Evolutionary conservation across 2,888 invertebrate genomes (phyloP).

Genomic region (Volucella inflata): DNA sequence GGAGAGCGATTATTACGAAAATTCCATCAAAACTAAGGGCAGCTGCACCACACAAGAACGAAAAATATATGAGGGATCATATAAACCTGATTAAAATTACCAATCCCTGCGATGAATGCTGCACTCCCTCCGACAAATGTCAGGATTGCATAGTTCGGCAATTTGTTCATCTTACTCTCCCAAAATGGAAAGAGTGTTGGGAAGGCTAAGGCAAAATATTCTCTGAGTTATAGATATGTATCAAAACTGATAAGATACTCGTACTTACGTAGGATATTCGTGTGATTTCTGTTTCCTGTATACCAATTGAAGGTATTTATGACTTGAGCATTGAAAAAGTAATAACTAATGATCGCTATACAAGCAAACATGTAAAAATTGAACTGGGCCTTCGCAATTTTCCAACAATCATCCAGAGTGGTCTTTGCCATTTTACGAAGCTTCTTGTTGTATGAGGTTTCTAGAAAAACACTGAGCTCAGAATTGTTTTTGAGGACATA

Average conservation of each 20-base stretch:
- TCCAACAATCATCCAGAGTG: conserved; percentile 78
- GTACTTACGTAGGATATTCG: conserved; percentile 78
- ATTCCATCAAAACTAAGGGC: conserved; percentile 80
- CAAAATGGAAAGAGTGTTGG: conserved; percentile 79
- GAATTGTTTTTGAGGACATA: too few relatives aligned
- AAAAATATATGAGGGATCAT: too few relatives aligned
- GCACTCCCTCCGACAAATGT: conserved; percentile 76
- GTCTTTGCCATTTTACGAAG: conserved; percentile 76
- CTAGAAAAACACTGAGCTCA: conserved; percentile 60
- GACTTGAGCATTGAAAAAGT: conserved; percentile 76
- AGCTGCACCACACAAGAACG: conserved; percentile 68
- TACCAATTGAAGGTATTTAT: conserved; percentile 76
- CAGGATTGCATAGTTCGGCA: conserved; percentile 79
- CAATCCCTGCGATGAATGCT: conserved; percentile 76
- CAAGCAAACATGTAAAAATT: conserved; percentile 77
- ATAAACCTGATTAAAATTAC: conserved; percentile 66
- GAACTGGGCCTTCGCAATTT: conserved; percentile 77
- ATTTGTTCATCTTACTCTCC: conserved; percentile 78
- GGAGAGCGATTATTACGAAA: conserved; percentile 79
- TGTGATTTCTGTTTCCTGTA: conserved; percentile 73
- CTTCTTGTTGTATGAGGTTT: conserved; percentile 73
- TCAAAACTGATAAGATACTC: not conserved
- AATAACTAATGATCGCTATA: conserved; percentile 75
- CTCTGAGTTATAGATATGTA: not conserved
- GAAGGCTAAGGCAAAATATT: conserved; percentile 74